Conservation (phyloP, 2,797 vertebrate genomes). For the Neomorphus geoffroyi region DNA sequence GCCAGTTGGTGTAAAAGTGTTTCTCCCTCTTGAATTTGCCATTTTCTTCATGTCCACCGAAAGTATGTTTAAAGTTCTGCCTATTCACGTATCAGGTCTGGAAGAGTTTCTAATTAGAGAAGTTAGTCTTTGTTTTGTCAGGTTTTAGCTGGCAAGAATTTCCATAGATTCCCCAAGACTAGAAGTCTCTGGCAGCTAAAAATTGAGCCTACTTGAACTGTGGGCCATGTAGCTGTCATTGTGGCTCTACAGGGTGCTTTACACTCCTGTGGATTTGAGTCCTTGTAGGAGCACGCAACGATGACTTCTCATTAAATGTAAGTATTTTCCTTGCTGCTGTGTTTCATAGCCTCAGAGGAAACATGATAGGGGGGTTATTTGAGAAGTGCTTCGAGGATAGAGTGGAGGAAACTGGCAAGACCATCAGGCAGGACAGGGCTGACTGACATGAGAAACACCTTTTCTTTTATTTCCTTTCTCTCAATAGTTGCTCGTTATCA, state of each 20-base stretch:
- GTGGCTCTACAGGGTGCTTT: neutral
- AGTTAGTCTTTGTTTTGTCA: constrained; percentile 6
- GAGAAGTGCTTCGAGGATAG: neutral
- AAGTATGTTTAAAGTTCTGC: neutral
- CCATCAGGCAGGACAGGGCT: neutral
- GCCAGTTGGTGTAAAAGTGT: neutral
- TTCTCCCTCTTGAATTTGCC: neutral
- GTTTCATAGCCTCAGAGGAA: neutral
- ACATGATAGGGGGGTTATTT: neutral
- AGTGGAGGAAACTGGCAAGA: neutral
- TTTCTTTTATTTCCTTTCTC: neutral
- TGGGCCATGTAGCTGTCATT: neutral
- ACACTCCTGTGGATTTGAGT: accelerated
- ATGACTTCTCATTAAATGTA: neutral
- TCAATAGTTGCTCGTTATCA: neutral
- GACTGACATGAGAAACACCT: neutral
- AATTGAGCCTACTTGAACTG: neutral
- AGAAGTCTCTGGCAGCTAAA: neutral
- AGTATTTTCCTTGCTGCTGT: neutral
- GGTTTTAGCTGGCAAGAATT: neutral
- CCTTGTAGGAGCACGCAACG: neutral
- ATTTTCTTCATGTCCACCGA: neutral
- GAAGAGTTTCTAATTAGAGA: neutral
- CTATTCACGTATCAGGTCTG: neutral
- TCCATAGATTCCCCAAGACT: neutral